Conservation (phyloP, 2,113 vertebrate genomes). For the Pyxicephalus adspersus region DNA sequence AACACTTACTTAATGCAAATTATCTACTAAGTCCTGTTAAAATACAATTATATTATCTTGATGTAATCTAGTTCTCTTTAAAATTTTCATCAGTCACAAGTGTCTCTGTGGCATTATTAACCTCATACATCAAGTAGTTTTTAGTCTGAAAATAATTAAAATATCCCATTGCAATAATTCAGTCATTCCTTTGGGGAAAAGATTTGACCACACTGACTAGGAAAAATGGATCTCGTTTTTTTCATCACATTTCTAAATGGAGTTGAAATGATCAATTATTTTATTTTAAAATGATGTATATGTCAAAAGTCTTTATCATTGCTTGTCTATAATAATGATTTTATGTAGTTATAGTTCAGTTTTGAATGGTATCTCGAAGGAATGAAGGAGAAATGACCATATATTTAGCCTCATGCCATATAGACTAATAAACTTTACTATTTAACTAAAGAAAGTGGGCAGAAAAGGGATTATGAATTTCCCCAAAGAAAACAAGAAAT, state of each 20-base stretch:
- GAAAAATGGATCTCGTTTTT: constrained; percentile 7
- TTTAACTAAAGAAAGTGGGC: too few species aligned
- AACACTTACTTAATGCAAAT: constrained; percentile 52
- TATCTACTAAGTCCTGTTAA: constrained; percentile 45
- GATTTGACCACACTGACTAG: constrained; percentile 16
- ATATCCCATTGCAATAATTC: constrained; percentile 42
- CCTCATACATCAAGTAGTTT: constrained; percentile 49
- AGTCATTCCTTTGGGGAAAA: constrained; percentile 29
- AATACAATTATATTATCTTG: constrained; percentile 49
- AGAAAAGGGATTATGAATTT: too few species aligned
- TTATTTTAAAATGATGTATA: neutral
- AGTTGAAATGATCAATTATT: neutral
- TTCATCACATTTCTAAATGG: neutral
- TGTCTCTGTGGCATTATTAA: constrained; percentile 45
- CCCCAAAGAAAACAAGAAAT: too few species aligned
- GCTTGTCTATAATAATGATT: too few species aligned
- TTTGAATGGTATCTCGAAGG: too few species aligned
- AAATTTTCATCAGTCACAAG: constrained; percentile 48
- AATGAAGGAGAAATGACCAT: too few species aligned
- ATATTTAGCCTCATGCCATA: too few species aligned
- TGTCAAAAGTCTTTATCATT: constrained; percentile 4
- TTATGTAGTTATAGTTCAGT: too few species aligned
- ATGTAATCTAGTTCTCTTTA: constrained; percentile 47
- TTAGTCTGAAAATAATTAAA: constrained; percentile 51
- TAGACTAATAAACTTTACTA: too few species aligned